Evolutionary conservation across 2,113 vertebrate species (phyloP), one percentile per base, ranked within the genome.

Genomic region (Labeo rohita): DNA sequence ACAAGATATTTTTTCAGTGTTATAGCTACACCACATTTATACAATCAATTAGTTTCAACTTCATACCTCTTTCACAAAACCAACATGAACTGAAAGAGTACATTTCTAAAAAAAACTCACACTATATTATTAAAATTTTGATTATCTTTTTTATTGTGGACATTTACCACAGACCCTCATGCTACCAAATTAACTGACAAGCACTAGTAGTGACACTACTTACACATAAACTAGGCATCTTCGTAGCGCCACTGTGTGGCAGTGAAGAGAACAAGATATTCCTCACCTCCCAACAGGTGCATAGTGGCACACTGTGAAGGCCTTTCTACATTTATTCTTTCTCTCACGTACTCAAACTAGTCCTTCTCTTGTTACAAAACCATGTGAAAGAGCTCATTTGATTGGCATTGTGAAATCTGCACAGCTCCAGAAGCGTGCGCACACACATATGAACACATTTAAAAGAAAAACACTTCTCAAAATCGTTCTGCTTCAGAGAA

Each of bases 181-280:
- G 56, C 56, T 1, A 61, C 3, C 21, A n/a, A 61, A 59, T 59
- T 21, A 59, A 21, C 70, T 61, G 6, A 63, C n/a, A 39, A 36
- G 65, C 28, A 61, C 36, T 28, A 28, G 28, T 28, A 39, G 68
- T 21, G 21, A 43, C 10, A 52, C 45, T 56, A n/a, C 34, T 73
- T 56, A 21, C 8, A 45, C 34, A 47, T 52, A 34, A 80, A 63
- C 56, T 21, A 45, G 45, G 23, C 8, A 50, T 91, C 91, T 88
- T 70, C 56, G 6, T 87, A 88, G 77, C 63, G 73, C 90, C 91
- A 86, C 92, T 84, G 45, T 86, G 91, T 94, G 93, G 91, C 59
- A 34, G 68, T 86, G 8, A 80, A 5, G 7, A 70, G 84, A 54
- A 92, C 76, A 87, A 75, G 39, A 28, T 0, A 43, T 6, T 5